Evolutionary conservation across 37 sponge, comb jelly and placozoan species (phyloP).

Genomic region (Haliclona indistincta): DNA sequence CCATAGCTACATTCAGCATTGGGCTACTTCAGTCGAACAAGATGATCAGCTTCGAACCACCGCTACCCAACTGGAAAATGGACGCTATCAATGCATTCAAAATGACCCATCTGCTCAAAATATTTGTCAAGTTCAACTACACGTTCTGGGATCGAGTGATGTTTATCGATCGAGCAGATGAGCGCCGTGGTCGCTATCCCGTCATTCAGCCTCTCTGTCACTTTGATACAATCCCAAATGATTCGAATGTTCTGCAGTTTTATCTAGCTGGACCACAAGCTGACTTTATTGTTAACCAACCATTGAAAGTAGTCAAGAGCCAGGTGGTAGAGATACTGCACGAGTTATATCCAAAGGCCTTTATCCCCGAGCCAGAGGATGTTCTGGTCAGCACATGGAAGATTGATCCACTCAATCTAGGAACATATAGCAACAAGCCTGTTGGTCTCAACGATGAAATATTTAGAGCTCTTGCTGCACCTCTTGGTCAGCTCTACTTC

Average conservation of each 20-base stretch:
- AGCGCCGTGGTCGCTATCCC: conserved; percentile 25
- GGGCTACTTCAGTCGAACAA: neutral
- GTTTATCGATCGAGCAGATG: neutral
- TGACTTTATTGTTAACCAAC: neutral
- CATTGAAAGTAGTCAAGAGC: neutral
- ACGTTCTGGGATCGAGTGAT: conserved; percentile 26
- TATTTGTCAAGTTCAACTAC: conserved; percentile 23
- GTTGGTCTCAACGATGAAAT: conserved; percentile 6
- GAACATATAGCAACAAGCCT: conserved; percentile 42
- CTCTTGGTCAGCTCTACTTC: conserved; percentile 57
- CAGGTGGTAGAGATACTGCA: neutral
- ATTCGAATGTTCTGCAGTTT: conserved; percentile 5
- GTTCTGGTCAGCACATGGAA: conserved; percentile 52
- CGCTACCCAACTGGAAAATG: conserved; percentile 18
- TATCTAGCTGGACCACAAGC: conserved; percentile 7
- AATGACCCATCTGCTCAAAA: conserved; percentile 18
- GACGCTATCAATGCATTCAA: conserved; percentile 3
- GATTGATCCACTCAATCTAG: conserved; percentile 47
- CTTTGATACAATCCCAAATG: neutral
- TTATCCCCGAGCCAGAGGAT: conserved; percentile 14
- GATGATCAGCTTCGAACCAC: conserved; percentile 15
- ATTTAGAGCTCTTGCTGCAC: neutral
- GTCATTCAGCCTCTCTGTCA: conserved; percentile 24
- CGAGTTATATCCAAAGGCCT: neutral
- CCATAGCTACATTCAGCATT: conserved; percentile 10